Conservation (phyloP, 2,888 invertebrate species). For the Serripes groenlandicus region DNA sequence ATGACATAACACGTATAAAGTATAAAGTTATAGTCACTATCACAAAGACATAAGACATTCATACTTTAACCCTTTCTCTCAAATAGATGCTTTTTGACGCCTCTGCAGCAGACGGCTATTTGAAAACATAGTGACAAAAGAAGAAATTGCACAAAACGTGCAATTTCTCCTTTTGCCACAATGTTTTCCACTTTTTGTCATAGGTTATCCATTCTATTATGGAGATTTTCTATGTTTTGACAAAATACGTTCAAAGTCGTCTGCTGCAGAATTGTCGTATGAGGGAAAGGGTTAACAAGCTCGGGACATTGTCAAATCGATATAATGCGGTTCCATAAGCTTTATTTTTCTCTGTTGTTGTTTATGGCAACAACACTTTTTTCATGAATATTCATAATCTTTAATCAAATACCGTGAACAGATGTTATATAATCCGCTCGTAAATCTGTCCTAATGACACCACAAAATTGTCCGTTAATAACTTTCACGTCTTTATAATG, state of each 20-base stretch:
- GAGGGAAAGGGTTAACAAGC: not conserved
- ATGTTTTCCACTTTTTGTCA: not conserved
- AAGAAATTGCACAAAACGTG: not conserved
- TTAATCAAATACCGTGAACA: not conserved
- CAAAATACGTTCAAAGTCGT: not conserved
- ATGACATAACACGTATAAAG: no score
- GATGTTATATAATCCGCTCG: conserved; percentile 17
- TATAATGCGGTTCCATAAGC: not conserved
- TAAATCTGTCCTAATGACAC: not conserved
- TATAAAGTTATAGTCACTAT: no score
- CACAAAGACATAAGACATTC: no score
- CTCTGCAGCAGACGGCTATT: not conserved
- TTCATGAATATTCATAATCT: conserved; percentile 8
- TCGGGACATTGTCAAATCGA: not conserved
- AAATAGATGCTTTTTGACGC: not conserved
- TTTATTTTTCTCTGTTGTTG: not conserved
- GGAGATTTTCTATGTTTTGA: not conserved
- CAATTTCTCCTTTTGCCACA: not conserved
- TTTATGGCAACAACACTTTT: not conserved
- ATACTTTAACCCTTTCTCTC: not conserved
- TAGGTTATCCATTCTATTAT: not conserved
- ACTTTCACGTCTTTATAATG: no score
- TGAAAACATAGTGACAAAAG: not conserved
- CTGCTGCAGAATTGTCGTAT: not conserved
- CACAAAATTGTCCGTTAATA: no score